phyloP scores from a whole-genome alignment of 2,888 invertebrate genomes.

The Papilio protenor region DNA sequence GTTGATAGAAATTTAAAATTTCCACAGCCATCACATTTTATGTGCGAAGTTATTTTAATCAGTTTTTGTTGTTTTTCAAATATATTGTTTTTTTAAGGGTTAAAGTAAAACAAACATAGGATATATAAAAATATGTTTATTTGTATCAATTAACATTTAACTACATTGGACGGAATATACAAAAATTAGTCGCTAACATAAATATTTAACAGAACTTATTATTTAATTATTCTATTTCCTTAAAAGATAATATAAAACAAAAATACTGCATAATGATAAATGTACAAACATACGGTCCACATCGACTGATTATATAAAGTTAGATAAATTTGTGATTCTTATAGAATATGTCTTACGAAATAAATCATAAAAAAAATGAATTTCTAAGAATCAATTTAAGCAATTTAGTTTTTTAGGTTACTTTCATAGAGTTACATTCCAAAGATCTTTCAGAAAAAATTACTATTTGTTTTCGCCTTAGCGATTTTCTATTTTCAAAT shows the following conservation, averaged over 20 bases:
- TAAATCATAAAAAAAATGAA: not conserved
- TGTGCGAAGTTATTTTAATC: too few species aligned
- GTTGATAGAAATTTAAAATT: too few species aligned
- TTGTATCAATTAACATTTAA: conserved; percentile 28
- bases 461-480: too few species aligned
- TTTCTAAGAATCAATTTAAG: not conserved
- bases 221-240: conserved; percentile 28
- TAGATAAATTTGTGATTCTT: not conserved
- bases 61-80: too few species aligned
- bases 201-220: conserved; percentile 42
- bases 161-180: conserved; percentile 44
- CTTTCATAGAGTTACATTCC: too few species aligned
- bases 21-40: too few species aligned
- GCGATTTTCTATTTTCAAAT: too few species aligned
- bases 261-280: conserved; percentile 37
- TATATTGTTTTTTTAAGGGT: not conserved
- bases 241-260: conserved; percentile 33
- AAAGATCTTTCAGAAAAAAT: too few species aligned
- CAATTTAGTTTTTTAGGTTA: too few species aligned
- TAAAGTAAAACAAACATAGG: not conserved
- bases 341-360: not conserved
- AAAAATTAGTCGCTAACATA: conserved; percentile 39
- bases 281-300: conserved; percentile 14
- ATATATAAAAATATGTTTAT: conserved; percentile 39
- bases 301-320: not conserved